Evolutionary conservation across 2,113 vertebrate species (phyloP).

Genomic region (Brachypodius melanocephalos): DNA sequence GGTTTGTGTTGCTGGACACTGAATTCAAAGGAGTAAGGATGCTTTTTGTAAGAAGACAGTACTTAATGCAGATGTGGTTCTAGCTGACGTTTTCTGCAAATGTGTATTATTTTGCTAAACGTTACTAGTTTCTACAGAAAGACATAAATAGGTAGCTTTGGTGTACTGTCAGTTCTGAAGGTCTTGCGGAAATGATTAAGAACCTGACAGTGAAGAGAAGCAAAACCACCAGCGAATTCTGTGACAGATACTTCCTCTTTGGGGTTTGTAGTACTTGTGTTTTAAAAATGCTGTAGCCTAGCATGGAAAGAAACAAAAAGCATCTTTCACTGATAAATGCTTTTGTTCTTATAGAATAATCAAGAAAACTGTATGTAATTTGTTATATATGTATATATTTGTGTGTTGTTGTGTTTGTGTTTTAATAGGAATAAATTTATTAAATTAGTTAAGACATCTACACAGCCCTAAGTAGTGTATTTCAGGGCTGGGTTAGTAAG

Average conservation of each 20-base stretch:
- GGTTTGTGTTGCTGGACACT: background rate
- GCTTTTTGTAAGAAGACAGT: background rate
- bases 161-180: background rate
- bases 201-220: background rate
- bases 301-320: background rate
- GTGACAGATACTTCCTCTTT: background rate
- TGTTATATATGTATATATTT: background rate
- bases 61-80: background rate
- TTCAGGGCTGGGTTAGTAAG: background rate
- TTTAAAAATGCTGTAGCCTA: background rate
- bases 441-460: background rate
- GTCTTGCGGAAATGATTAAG: background rate
- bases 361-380: background rate
- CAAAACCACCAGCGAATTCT: background rate
- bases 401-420: background rate
- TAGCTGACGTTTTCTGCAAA: background rate
- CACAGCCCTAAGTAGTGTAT: background rate
- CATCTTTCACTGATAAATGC: background rate
- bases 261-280: background rate
- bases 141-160: background rate
- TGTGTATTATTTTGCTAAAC: background rate
- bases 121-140: background rate
- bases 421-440: background rate
- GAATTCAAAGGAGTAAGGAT: background rate
- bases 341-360: background rate